Conservation (phyloP, 1,140 invertebrate species). For the Heliothis subflexa region DNA sequence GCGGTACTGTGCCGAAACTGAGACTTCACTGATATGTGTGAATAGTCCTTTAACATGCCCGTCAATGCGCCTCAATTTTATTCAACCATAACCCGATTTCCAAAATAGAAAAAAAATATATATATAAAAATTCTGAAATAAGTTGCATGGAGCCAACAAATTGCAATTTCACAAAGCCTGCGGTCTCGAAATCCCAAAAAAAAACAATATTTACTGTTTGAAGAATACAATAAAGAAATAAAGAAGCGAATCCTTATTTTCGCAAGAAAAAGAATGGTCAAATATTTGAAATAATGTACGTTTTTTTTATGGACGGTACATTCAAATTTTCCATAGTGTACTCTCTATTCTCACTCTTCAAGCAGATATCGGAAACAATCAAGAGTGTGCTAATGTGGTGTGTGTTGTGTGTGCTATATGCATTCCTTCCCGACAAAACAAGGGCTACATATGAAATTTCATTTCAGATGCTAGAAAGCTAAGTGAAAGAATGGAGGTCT, state of each 20-base stretch:
- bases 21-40: too few relatives aligned
- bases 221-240: neutral
- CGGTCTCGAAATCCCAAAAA: neutral
- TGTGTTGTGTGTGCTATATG: neutral
- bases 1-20: too few relatives aligned
- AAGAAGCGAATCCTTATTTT: neutral
- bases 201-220: neutral
- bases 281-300: neutral
- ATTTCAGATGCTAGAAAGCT: too few relatives aligned
- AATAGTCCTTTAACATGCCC: neutral
- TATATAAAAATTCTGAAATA: neutral
- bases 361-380: neutral
- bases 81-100: neutral
- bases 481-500: too few relatives aligned
- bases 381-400: neutral
- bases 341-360: conserved; percentile 14
- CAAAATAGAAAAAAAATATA: neutral
- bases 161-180: neutral
- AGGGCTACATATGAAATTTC: too few relatives aligned
- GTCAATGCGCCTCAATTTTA: neutral
- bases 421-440: neutral
- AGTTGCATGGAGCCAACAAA: neutral
- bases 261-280: neutral
- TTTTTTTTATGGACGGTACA: neutral
- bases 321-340: neutral